phyloP scores from a whole-genome alignment of 2,113 vertebrate genomes.

The Pimephales promelas region DNA sequence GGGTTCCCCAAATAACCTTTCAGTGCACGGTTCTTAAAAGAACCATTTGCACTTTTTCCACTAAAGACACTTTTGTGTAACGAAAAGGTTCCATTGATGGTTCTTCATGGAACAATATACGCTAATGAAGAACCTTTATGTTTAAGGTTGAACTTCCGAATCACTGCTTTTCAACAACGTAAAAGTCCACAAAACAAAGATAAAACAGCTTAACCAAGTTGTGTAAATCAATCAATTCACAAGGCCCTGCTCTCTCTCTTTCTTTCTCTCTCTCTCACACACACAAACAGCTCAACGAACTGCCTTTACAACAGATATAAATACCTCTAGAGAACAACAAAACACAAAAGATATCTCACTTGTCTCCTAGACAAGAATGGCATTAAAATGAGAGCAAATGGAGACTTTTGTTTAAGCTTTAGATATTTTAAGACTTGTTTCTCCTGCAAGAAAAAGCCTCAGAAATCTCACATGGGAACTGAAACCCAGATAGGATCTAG shows the following conservation, averaged over 20 bases:
- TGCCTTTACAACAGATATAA: conserved; percentile 1
- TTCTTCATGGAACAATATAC: background rate
- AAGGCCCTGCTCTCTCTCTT: background rate
- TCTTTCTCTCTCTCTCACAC: background rate
- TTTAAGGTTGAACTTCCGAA: background rate
- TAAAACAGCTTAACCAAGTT: background rate
- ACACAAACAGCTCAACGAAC: background rate
- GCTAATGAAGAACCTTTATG: background rate
- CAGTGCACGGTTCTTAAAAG: background rate
- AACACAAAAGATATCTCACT: background rate
- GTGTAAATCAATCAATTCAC: background rate
- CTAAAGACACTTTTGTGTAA: background rate
- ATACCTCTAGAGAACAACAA: conserved; percentile 5
- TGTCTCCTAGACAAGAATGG: background rate
- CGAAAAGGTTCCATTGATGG: background rate
- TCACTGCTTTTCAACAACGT: background rate
- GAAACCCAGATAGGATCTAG: background rate
- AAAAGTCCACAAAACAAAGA: background rate
- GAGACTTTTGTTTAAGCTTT: background rate
- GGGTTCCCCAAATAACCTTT: background rate
- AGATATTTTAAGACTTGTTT: too few species aligned
- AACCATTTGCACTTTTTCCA: background rate
- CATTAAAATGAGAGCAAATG: background rate
- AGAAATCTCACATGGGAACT: background rate
- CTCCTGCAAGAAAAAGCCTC: background rate